These are phyloP conservation scores for Bombycilla garrulus DNA, from an alignment of 2,113 vertebrate species.

Conservation along the genomic window DNA sequence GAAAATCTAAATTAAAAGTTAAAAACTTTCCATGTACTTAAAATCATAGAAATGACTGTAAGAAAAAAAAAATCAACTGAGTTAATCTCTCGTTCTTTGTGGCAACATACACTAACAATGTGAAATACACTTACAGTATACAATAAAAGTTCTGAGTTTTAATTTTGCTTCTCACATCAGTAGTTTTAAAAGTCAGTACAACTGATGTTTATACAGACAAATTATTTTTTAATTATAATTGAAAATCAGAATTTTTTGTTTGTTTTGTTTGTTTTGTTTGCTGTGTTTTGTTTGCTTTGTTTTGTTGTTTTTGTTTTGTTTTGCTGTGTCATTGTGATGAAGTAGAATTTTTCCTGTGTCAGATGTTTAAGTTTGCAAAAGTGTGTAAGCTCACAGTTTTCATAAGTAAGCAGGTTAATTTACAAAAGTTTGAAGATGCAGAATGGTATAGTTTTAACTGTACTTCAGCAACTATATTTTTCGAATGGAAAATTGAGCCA, in stretches of 20 bases:
- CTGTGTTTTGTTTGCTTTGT: not conserved
- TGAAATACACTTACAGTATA: not conserved
- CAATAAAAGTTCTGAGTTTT: not conserved
- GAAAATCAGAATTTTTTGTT: too few species aligned
- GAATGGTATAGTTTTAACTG: not conserved
- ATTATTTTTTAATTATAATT: not conserved
- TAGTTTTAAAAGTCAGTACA: not conserved
- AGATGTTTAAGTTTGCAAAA: not conserved
- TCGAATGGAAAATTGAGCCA: not conserved
- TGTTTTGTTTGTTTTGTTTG: not conserved
- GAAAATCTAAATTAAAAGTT: not conserved
- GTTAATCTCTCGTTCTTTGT: not conserved
- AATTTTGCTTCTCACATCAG: not conserved
- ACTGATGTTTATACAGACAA: not conserved
- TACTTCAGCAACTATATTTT: not conserved
- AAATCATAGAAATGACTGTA: not conserved
- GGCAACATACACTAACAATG: not conserved
- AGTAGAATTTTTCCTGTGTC: not conserved
- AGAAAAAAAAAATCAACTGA: not conserved
- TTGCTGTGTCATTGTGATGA: not conserved
- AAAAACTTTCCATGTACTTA: not conserved
- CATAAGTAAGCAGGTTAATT: not conserved
- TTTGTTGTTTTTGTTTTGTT: not conserved
- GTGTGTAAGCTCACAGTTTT: not conserved
- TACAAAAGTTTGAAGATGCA: not conserved